phyloP scores from a whole-genome alignment of 2,797 vertebrate genomes.

The Arremon aurantiirostris region DNA sequence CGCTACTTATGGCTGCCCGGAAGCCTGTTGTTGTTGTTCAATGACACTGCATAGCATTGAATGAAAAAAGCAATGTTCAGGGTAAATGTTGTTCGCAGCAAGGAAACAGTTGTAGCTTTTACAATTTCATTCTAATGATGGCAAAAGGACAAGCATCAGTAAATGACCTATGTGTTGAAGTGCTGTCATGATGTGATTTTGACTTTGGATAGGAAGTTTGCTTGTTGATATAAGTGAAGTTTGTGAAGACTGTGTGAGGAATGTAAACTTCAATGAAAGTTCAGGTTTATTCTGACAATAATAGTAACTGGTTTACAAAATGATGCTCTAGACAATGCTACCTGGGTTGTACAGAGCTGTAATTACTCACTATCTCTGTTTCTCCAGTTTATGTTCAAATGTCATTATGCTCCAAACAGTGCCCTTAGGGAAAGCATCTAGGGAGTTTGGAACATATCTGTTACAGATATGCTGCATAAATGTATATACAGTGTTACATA shows the following conservation, averaged over 20 bases:
- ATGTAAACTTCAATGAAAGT: neutral
- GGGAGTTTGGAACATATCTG: neutral
- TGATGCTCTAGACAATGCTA: neutral
- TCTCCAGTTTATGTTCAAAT: neutral
- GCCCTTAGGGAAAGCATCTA: neutral
- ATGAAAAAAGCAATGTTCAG: too few relatives aligned
- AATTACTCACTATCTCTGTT: neutral
- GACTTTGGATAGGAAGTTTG: neutral
- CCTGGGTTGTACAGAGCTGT: neutral
- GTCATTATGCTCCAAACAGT: neutral
- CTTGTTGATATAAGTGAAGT: neutral
- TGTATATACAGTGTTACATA: neutral
- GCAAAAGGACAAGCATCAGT: neutral
- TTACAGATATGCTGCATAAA: neutral
- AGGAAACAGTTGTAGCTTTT: neutral
- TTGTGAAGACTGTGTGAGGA: neutral
- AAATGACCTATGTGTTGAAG: neutral
- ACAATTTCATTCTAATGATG: neutral
- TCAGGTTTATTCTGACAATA: neutral
- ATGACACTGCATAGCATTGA: rapidly evolving
- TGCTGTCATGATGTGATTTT: neutral
- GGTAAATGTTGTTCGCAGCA: neutral
- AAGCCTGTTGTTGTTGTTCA: neutral
- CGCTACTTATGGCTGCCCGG: rapidly evolving
- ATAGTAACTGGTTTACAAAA: neutral